Conservation (phyloP, 1,140 invertebrate species). For the Semibalanus balanoides region DNA sequence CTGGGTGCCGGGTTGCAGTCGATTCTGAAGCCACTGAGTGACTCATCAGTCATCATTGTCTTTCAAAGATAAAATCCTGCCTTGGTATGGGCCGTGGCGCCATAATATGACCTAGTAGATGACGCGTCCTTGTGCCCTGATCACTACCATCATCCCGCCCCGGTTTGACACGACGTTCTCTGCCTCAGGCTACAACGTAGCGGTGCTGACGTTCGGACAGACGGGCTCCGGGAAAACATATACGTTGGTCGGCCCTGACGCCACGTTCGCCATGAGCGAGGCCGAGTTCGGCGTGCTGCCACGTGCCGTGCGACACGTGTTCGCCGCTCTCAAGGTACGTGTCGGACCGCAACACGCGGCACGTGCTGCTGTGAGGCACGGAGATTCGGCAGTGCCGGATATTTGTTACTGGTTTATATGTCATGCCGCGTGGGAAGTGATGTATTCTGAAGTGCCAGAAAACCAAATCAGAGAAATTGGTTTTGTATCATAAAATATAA, state of each 20-base stretch:
- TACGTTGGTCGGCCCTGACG: constrained; percentile 55
- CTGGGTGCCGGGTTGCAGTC: not conserved
- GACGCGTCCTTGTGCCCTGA: no score
- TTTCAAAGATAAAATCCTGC: constrained; percentile 1
- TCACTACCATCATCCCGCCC: no score
- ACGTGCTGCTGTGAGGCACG: no score
- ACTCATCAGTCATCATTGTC: not conserved
- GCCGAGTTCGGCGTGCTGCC: constrained; percentile 59
- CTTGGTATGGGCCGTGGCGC: not conserved
- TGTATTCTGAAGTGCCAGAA: no score
- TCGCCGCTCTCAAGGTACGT: constrained; percentile 25
- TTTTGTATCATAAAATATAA: no score
- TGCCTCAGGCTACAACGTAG: constrained; percentile 43
- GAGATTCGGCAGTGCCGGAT: no score
- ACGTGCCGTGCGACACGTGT: constrained; percentile 54
- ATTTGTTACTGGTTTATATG: no score
- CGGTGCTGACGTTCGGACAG: constrained; percentile 62
- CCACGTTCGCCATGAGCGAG: constrained; percentile 48
- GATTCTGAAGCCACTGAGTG: not conserved
- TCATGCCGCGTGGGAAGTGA: no score
- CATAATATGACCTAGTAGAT: no score
- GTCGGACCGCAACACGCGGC: no score
- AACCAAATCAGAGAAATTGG: no score
- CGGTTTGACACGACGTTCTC: not conserved
- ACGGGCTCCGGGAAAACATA: constrained; percentile 60